Evolutionary conservation across 2,113 vertebrate species (phyloP).

Genomic region (Tor tambroides): DNA sequence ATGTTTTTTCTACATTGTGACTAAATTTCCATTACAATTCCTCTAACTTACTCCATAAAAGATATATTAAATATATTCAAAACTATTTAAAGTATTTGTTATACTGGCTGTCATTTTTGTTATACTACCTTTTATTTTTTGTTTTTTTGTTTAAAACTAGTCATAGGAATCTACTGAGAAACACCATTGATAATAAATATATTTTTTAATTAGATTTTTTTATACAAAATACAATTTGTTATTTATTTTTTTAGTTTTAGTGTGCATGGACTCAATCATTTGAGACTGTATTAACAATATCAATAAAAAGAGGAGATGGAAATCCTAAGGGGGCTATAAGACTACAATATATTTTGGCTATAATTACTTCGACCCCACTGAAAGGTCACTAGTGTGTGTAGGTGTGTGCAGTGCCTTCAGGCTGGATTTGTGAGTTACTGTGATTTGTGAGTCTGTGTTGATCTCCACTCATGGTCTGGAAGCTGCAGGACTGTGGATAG

Average conservation of each 20-base stretch:
- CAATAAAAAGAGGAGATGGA: neutral
- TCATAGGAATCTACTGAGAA: too few relatives aligned
- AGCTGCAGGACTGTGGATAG: slow-evolving; percentile 7
- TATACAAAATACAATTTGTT: too few relatives aligned
- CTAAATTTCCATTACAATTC: too few relatives aligned
- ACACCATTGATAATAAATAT: too few relatives aligned
- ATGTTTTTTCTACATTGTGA: too few relatives aligned
- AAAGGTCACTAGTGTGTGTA: neutral
- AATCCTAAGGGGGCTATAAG: neutral
- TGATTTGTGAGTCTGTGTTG: slow-evolving; percentile 29
- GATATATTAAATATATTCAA: too few relatives aligned
- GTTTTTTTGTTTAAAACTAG: too few relatives aligned
- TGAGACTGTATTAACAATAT: neutral
- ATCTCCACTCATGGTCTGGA: slow-evolving; percentile 26
- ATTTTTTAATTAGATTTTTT: too few relatives aligned
- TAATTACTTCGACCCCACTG: neutral
- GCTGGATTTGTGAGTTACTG: neutral
- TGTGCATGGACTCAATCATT: neutral
- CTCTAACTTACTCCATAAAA: too few relatives aligned
- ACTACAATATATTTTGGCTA: neutral
- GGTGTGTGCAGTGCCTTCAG: slow-evolving; percentile 15
- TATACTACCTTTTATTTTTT: too few relatives aligned
- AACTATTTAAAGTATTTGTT: too few relatives aligned
- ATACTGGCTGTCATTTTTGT: too few relatives aligned
- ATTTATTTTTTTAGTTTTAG: neutral